Base-by-base conservation (phyloP, 2,888 invertebrate species). In the Ormyrus pomaceus region DNA sequence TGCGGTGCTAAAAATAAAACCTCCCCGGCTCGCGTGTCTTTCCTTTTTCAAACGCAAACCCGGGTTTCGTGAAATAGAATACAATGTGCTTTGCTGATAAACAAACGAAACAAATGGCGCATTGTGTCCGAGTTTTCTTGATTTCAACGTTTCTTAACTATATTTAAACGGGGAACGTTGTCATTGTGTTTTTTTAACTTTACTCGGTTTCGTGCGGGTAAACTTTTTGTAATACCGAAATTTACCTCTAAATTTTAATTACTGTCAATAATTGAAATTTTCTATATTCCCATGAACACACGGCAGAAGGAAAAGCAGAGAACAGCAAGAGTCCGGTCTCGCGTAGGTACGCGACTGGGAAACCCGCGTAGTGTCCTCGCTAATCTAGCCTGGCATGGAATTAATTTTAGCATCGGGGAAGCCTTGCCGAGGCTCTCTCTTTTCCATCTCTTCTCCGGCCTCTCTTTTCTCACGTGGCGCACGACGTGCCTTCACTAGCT, bases 381-480 rank as follows among this genome's bases (percentile, higher is more conserved):
- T 87, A 86, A 88, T 88, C 85, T 87, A 86, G 85, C 85, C 80
- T 77, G 83, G 82, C 83, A 79, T 81, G 83, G 86, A 87, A 89
- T 89, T 88, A 88, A 87, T 88, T 88, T 88, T 87, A 87, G 84
- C 86, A 86, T 82, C 82, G 84, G 19, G 82, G 86, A 85, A 86
- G 86, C 84, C 73, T 68, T 73, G 69, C 62, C 9, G 46, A n/a
- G 51, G 9, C 19, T 55, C 61, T 55, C 46, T 73, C 48, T 11
- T 13, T 11, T 51, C 34, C 48, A 6, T 45, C 56, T 48, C 13
- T 59, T 3, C 19, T 34, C 6, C 8, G 13, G 19, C 45, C 5
- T 46, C 61, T 61, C 45, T 65, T n/a, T n/a, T 50, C 19, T 34
- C 45, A 45, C 55, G n/a, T 68, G 9, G 51, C n/a, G 48, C 19